phyloP scores from a whole-genome alignment of 2,888 invertebrate genomes.

The Andrena chrysosceles region DNA sequence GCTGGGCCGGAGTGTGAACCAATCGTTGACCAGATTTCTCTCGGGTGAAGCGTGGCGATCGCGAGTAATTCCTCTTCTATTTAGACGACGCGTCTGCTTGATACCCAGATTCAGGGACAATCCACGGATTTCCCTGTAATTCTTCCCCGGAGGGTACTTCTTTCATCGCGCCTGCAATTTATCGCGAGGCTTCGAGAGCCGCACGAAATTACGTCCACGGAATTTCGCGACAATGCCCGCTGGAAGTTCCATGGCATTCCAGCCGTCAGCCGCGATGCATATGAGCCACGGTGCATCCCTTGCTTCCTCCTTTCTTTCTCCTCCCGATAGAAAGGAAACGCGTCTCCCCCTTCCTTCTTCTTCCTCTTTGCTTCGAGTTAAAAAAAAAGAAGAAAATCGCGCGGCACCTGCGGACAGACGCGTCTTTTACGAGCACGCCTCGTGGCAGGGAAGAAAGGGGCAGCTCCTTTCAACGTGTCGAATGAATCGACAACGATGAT shows the following conservation, averaged over 20 bases:
- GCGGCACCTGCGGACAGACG: slow-evolving; percentile 28
- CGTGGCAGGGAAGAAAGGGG: slow-evolving; percentile 51
- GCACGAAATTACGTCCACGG: slow-evolving; percentile 66
- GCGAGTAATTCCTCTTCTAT: neutral
- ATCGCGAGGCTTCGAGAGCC: slow-evolving; percentile 52
- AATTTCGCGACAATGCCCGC: slow-evolving; percentile 67
- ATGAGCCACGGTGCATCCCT: slow-evolving; percentile 38
- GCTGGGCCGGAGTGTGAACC: slow-evolving; percentile 30
- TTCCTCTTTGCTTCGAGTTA: slow-evolving; percentile 6
- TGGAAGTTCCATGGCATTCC: slow-evolving; percentile 63
- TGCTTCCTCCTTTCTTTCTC: slow-evolving; percentile 27
- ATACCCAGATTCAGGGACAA: slow-evolving; percentile 14
- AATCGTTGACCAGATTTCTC: slow-evolving; percentile 16
- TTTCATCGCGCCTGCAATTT: slow-evolving; percentile 57
- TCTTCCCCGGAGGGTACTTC: slow-evolving; percentile 18
- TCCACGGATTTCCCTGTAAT: slow-evolving; percentile 21
- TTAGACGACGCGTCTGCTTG: slow-evolving; percentile 1
- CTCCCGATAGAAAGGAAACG: slow-evolving; percentile 36
- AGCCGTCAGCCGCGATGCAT: slow-evolving; percentile 50
- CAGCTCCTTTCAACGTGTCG: slow-evolving; percentile 71
- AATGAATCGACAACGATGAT: slow-evolving; percentile 77
- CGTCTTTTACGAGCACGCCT: slow-evolving; percentile 33
- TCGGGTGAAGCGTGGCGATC: neutral
- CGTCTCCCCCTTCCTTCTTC: neutral
- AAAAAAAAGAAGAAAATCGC: slow-evolving; percentile 19